A percentile compares a stretch with the other conserved stretches of the same genome.
Evolutionary conservation across 2,888 invertebrate species (phyloP).

Genomic region (Drosophila anomelani): DNA sequence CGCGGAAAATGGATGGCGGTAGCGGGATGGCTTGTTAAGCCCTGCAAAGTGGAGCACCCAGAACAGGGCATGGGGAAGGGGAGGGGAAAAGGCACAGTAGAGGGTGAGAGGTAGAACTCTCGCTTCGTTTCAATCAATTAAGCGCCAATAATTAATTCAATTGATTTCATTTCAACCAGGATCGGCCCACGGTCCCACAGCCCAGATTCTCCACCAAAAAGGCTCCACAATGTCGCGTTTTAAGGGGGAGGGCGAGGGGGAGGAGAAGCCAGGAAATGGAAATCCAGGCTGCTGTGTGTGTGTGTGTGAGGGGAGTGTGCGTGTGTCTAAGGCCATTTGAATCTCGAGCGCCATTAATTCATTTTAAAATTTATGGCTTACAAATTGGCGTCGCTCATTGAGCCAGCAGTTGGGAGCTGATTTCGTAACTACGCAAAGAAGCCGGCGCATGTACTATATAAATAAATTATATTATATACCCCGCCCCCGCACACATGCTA

Average conservation of each 20-base stretch:
- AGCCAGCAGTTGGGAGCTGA: slow-evolving; percentile 6
- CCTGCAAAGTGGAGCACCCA: slow-evolving; percentile 31
- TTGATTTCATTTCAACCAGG: slow-evolving; percentile 77
- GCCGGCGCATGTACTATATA: slow-evolving; percentile 5
- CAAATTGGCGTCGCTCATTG: slow-evolving; percentile 67
- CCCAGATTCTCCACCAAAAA: neutral
- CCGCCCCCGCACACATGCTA: neutral
- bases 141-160: slow-evolving; percentile 83
- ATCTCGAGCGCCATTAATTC: slow-evolving; percentile 78
- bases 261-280: neutral
- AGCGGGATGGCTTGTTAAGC: slow-evolving; percentile 27
- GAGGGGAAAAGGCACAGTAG: neutral
- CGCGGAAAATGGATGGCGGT: slow-evolving; percentile 7
- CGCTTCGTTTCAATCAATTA: slow-evolving; percentile 82
- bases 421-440: slow-evolving; percentile 5
- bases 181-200: slow-evolving; percentile 11
- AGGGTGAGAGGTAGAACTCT: slow-evolving; percentile 36
- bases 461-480: slow-evolving; percentile 7
- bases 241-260: neutral
- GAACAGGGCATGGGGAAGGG: neutral
- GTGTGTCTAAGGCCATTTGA: slow-evolving; percentile 69
- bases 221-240: slow-evolving; percentile 31
- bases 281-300: slow-evolving; percentile 13
- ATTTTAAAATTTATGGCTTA: slow-evolving; percentile 77
- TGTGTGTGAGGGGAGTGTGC: neutral